A percentile compares a stretch with the other conserved stretches of the same genome.
These are phyloP conservation scores for Eretmochelys imbricata DNA, from an alignment of 2,113 vertebrate species.

Conservation along the genomic window DNA sequence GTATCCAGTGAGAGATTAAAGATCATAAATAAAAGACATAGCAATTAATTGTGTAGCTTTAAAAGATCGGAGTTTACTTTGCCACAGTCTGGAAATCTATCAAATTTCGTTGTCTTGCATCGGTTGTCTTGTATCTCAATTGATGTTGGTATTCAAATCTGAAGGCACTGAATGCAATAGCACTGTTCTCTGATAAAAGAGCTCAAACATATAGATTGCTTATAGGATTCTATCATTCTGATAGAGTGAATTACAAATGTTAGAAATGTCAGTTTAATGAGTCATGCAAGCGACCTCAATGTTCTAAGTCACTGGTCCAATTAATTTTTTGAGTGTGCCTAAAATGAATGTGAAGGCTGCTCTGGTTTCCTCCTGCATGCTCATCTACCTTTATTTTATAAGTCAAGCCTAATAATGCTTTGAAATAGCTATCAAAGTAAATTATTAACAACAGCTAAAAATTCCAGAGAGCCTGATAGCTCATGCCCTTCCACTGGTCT, in stretches of 20 bases:
- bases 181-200: constrained; percentile 65
- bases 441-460: constrained; percentile 28
- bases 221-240: constrained; percentile 74
- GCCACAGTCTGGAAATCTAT: constrained; percentile 67
- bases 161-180: constrained; percentile 43
- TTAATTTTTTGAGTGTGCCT: constrained; percentile 72
- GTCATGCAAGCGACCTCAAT: constrained; percentile 75
- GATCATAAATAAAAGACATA: constrained; percentile 77
- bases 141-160: constrained; percentile 70
- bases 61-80: constrained; percentile 54
- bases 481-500: background rate
- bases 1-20: constrained; percentile 75
- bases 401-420: constrained; percentile 42
- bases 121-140: constrained; percentile 72
- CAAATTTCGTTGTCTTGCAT: constrained; percentile 76
- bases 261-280: constrained; percentile 84
- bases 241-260: constrained; percentile 67
- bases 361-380: constrained; percentile 13
- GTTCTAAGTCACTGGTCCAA: constrained; percentile 75
- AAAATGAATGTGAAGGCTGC: constrained; percentile 67
- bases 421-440: constrained; percentile 43
- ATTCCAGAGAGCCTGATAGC: background rate
- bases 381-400: constrained; percentile 43
- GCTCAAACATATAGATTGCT: constrained; percentile 65
- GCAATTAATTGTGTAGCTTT: constrained; percentile 74